A percentile compares a stretch with the other conserved stretches of the same genome.
Conservation (phyloP, 2,797 vertebrate species). For the Melanotaenia trifasciata region DNA sequence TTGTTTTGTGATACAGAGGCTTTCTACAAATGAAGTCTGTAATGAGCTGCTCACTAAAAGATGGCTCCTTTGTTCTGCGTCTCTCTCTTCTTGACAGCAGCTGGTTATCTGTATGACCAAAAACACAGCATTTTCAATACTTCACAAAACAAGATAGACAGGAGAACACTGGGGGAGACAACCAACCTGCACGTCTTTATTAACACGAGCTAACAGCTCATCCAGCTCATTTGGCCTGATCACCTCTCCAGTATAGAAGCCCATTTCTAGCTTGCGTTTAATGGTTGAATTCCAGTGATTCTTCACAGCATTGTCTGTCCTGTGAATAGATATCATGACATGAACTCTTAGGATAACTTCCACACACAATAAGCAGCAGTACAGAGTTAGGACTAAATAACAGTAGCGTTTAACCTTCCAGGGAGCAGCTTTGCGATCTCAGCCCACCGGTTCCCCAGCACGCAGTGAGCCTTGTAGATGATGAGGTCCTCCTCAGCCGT, state of each 20-base stretch:
- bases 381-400: too few relatives aligned
- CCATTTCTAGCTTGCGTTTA: conserved; percentile 94
- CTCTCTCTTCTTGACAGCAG: conserved; percentile 62
- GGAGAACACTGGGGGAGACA: neutral
- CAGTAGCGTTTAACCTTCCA: conserved; percentile 84
- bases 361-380: neutral
- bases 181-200: conserved; percentile 71
- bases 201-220: conserved; percentile 66
- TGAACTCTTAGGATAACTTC: neutral
- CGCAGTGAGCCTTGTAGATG: conserved; percentile 94
- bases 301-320: conserved; percentile 99
- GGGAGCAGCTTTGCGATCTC: conserved; percentile 98
- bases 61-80: conserved; percentile 43
- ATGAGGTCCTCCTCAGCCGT: conserved; percentile 95
- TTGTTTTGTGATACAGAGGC: neutral
- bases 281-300: conserved; percentile 99
- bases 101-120: conserved; percentile 56
- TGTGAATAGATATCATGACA: conserved; percentile 51
- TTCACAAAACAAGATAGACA: too few relatives aligned
- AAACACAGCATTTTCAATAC: neutral
- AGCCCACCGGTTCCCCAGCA: conserved; percentile 97
- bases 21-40: neutral
- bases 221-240: conserved; percentile 72
- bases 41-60: conserved; percentile 52
- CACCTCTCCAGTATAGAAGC: conserved; percentile 86